These are phyloP conservation scores for Cepaea hortensis DNA, from an alignment of 2,888 invertebrate species.

Conservation along the genomic window DNA sequence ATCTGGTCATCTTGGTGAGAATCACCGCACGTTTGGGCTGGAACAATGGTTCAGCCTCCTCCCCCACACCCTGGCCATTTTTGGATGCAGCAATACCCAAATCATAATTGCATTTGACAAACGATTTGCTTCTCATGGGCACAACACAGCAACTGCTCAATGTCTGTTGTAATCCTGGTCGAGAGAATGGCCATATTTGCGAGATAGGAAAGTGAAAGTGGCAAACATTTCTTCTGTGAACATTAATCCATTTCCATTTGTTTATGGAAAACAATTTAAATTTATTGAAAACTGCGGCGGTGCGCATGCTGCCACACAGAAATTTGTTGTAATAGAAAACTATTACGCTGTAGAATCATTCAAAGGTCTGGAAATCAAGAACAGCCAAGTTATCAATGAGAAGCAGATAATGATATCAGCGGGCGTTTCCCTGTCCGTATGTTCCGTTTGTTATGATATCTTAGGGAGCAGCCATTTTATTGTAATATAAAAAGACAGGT, in stretches of 20 bases:
- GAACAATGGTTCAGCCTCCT: slow-evolving; percentile 74
- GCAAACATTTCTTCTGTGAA: too few relatives aligned
- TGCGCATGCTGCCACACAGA: neutral
- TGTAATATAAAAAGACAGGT: neutral
- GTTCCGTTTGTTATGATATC: neutral
- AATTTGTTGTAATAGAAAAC: neutral
- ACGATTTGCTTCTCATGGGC: slow-evolving; percentile 9
- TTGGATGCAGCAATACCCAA: slow-evolving; percentile 12
- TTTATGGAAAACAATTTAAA: neutral
- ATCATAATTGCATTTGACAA: neutral
- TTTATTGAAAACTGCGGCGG: neutral
- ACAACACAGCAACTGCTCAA: neutral
- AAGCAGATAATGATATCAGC: too few relatives aligned
- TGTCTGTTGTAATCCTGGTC: neutral
- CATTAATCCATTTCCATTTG: too few relatives aligned
- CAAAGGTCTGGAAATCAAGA: neutral
- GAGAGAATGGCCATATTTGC: too few relatives aligned
- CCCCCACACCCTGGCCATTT: slow-evolving; percentile 15
- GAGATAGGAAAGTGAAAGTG: too few relatives aligned
- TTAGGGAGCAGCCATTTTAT: slow-evolving; percentile 13
- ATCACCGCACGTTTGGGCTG: slow-evolving; percentile 82
- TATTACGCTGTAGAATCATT: neutral
- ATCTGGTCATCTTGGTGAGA: slow-evolving; percentile 92
- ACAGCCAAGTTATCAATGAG: too few relatives aligned
- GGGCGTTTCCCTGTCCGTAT: too few relatives aligned